phyloP scores from a whole-genome alignment of 2,888 invertebrate genomes.

The Pseudoips prasinana region DNA sequence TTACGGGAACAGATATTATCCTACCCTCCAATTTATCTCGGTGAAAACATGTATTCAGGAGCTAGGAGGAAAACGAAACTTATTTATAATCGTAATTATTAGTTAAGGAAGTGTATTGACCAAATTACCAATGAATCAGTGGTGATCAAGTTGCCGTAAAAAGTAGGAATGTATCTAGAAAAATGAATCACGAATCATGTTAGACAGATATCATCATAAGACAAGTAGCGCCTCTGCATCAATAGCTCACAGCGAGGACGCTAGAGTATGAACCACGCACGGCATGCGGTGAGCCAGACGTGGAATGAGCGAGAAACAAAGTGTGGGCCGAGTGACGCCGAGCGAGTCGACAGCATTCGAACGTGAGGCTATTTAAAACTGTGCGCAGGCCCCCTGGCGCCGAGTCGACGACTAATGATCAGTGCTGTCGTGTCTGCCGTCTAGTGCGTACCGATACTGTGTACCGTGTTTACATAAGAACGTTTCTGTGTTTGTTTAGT shows the following conservation, averaged over 20 bases:
- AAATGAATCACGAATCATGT: constrained; percentile 71
- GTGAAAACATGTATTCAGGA: too few species aligned
- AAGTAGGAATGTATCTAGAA: constrained; percentile 62
- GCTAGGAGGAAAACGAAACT: too few species aligned
- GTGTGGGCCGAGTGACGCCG: constrained; percentile 77
- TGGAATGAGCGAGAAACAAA: constrained; percentile 79
- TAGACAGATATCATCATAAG: constrained; percentile 47
- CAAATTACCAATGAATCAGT: too few species aligned
- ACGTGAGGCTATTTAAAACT: constrained; percentile 82
- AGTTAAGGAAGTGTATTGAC: too few species aligned
- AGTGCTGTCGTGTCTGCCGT: constrained; percentile 75
- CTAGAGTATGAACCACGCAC: constrained; percentile 23
- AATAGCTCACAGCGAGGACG: constrained; percentile 25
- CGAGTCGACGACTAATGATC: constrained; percentile 80
- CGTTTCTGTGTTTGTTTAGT: constrained; percentile 79
- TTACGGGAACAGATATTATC: too few species aligned
- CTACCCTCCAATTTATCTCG: too few species aligned
- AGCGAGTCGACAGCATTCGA: constrained; percentile 60
- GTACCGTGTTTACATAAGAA: constrained; percentile 74
- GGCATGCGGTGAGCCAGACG: constrained; percentile 38
- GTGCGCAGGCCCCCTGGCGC: constrained; percentile 80
- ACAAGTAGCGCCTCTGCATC: constrained; percentile 36
- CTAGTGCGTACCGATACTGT: constrained; percentile 65
- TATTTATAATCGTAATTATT: too few species aligned
- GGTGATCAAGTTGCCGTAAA: constrained; percentile 66